Evolutionary conservation across 2,113 vertebrate genomes (phyloP).

Genomic region (Kryptolebias marmoratus): DNA sequence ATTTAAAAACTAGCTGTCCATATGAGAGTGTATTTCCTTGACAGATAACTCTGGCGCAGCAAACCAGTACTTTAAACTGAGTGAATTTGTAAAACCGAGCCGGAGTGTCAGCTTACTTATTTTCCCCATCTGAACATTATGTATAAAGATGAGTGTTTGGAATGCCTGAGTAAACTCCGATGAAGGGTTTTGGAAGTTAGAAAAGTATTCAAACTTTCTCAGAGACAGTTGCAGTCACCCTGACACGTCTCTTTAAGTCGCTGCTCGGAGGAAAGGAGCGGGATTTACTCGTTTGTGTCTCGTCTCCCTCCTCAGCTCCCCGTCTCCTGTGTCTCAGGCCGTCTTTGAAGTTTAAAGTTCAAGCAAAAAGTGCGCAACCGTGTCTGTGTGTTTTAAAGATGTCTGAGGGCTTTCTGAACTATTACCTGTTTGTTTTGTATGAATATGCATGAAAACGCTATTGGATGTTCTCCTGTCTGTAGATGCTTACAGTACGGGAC

Average conservation of each 20-base stretch:
- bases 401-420: slow-evolving; percentile 43
- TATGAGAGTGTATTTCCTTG: too few relatives aligned
- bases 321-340: slow-evolving; percentile 53
- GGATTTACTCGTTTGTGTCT: slow-evolving; percentile 60
- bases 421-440: slow-evolving; percentile 52
- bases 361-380: slow-evolving; percentile 22
- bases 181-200: slow-evolving; percentile 35
- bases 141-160: slow-evolving; percentile 34
- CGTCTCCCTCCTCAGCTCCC: slow-evolving; percentile 35
- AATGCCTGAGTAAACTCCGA: slow-evolving; percentile 38
- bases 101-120: slow-evolving; percentile 10
- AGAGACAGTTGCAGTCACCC: slow-evolving; percentile 52
- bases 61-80: slow-evolving; percentile 10
- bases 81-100: slow-evolving; percentile 23
- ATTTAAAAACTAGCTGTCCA: too few relatives aligned
- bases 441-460: slow-evolving; percentile 59
- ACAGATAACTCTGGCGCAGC: not conserved
- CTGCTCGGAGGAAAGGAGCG: slow-evolving; percentile 42
- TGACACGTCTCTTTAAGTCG: slow-evolving; percentile 57
- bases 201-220: slow-evolving; percentile 32
- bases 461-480: slow-evolving; percentile 27
- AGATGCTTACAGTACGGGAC: not conserved
- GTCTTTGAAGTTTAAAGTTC: slow-evolving; percentile 63
- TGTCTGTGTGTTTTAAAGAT: slow-evolving; percentile 35
- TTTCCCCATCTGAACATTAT: slow-evolving; percentile 33